Base-by-base conservation (phyloP, 23 tunicate genomes). In the Clavelina lepadiformis region DNA sequence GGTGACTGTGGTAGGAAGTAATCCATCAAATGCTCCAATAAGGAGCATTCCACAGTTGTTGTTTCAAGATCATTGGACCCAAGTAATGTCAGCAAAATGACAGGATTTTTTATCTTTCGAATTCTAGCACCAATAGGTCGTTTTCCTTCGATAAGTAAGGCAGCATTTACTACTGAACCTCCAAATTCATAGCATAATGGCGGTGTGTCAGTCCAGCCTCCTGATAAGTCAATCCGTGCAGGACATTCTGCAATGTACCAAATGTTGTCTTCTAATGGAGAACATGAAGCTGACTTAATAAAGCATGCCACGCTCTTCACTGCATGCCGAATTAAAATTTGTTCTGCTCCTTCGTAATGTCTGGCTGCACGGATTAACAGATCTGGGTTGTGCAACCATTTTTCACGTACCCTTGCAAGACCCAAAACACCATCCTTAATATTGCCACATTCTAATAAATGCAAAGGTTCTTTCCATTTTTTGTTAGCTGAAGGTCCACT, bases 181-280 rank as follows among this genome's bases (percentile, higher is more conserved):
- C 97, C 97, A 64, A 69, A 56, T 38, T 89, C 97, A 63, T 89
- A 89, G 34, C 97, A 89, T 22, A 89, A 44, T 27, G 97, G 97
- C 6, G 97, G 97, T 3, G 97, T 89, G 35, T 89, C 97, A 5
- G 83, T 70, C 97, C 97, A 89, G 0, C 97, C 97, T 0, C 97
- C 97, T 15, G 97, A 61, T 8, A 89, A 5, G 49, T 89, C 97
- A 15, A 89, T 81, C 69, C 97, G 61, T 1, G 97, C 89, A 26
- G 97, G 83, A 38, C 83, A 74, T 52, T 89, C 97, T 63, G 91
- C 88, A 30, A 63, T 33, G 26, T 67, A 58, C 97, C 97, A 89
- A 19, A 35, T 28, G n/a, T 45, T 38, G 0, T 30, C 24, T 5
- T 56, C 38, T 18, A 78, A 7, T 8, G 25, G 20, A 1, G 47